Evolutionary conservation across 2,797 vertebrate genomes (phyloP), one percentile per base, ranked within the genome.

Genomic region (Rhadinocentrus ornatus): DNA sequence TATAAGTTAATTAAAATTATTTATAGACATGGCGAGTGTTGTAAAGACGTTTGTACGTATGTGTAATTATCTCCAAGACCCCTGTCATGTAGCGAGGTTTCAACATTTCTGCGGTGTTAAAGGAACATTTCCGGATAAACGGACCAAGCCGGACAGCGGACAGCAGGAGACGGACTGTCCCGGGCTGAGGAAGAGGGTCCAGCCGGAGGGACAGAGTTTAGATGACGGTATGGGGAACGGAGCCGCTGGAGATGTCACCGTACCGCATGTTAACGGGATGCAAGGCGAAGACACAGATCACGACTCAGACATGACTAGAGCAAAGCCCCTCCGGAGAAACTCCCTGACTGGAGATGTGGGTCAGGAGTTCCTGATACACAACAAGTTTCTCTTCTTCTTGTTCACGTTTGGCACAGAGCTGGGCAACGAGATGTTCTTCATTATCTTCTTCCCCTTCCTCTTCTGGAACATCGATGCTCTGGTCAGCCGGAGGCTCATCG

Each of bases 371-470:
- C 86, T 95, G 34, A 95, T 96, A 87, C 94, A 93, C 74, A 98
- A 95, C 92, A 95, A 90, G 89, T 89, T 96, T 16, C 95, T 99
- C 11, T 98, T 97, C 90, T 98, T 96, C 85, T 89, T 99, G 54
- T 99, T 99, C 94, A 94, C 95, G 46, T 90, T 99, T 13, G 98
- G 97, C 46, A 98, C 98, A 0, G 98, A 99, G 88, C 94, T 99
- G 73, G 98, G 98, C 80, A 99, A 99, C 77, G 98, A 99, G 91
- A 96, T 98, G 93, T 99, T 99, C 88, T 99, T 99, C 92, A 97
- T 98, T 78, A 61, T 96, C n/a, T 99, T 99, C 89, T 99, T 99
- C 90, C 97, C 98, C 0, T 99, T 97, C 86, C 93, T 97, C 86
- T 94, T 97, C 88, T 99, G 98, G 98, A 99, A 99, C 88, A 82